phyloP scores from a whole-genome alignment of 2,113 vertebrate species.

The Jaculus jaculus region DNA sequence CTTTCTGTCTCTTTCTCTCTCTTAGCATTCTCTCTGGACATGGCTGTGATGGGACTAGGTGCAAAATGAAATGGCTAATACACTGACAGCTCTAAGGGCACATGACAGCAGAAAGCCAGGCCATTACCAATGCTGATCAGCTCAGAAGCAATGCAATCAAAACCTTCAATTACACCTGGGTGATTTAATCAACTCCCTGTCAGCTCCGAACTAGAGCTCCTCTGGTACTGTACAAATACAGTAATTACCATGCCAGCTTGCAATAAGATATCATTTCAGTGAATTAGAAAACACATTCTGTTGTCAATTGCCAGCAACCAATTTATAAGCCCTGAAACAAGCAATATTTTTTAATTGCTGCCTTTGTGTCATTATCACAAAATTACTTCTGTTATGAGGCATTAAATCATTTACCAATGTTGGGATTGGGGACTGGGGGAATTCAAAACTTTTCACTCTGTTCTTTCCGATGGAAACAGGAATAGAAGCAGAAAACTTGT shows the following conservation, averaged over 20 bases:
- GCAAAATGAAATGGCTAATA: not conserved
- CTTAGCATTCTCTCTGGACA: not conserved
- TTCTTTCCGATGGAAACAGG: conserved; percentile 72
- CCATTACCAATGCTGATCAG: conserved; percentile 60
- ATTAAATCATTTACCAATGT: conserved; percentile 78
- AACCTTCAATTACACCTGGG: conserved; percentile 80
- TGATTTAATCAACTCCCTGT: conserved; percentile 82
- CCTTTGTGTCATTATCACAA: conserved; percentile 75
- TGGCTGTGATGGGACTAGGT: not conserved
- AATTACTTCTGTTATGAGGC: conserved; percentile 76
- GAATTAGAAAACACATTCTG: conserved; percentile 76
- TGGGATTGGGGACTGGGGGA: conserved; percentile 47
- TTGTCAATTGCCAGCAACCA: conserved; percentile 74
- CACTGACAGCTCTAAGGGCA: conserved; percentile 41
- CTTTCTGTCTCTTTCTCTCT: conserved; percentile 34
- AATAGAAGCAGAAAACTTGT: conserved; percentile 27
- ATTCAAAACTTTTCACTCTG: conserved; percentile 75
- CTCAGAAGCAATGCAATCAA: conserved; percentile 77
- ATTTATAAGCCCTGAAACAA: conserved; percentile 26
- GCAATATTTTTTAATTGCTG: conserved; percentile 75
- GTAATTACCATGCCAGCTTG: conserved; percentile 75
- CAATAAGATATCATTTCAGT: conserved; percentile 75
- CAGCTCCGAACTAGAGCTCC: conserved; percentile 68
- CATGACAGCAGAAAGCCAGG: conserved; percentile 41
- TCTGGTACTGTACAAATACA: conserved; percentile 67